Conservation (phyloP, 2,113 vertebrate species). For the Oryzias melastigma region DNA sequence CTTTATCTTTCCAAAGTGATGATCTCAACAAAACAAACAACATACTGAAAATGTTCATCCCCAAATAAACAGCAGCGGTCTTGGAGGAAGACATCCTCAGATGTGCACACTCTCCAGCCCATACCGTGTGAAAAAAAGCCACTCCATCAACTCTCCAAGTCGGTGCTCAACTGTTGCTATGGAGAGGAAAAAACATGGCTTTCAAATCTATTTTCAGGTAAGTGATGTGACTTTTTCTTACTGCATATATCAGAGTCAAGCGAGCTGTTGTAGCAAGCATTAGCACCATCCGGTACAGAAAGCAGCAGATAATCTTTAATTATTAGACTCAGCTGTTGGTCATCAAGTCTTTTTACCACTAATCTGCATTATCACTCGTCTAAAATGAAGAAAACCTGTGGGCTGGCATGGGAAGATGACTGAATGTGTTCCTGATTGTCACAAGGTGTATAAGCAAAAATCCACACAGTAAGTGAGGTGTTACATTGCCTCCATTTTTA, state of each 20-base stretch:
- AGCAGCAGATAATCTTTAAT: conserved; percentile 25
- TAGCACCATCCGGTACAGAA: conserved; percentile 13
- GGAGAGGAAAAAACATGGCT: conserved; percentile 58
- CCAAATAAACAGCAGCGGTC: conserved; percentile 42
- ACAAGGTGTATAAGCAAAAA: conserved; percentile 34
- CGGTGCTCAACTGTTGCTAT: conserved; percentile 63
- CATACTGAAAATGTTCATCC: conserved; percentile 24
- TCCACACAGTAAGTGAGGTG: conserved; percentile 19
- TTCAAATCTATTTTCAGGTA: conserved; percentile 66
- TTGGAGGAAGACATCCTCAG: conserved; percentile 19
- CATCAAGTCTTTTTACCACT: conserved; percentile 4
- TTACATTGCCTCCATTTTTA: conserved; percentile 46
- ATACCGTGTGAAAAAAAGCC: conserved; percentile 40
- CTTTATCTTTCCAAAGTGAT: conserved; percentile 51
- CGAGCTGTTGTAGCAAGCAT: conserved; percentile 24
- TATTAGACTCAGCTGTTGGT: conserved; percentile 4
- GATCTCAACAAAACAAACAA: conserved; percentile 47
- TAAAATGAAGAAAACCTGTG: conserved; percentile 1
- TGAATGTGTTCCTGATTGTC: conserved; percentile 3
- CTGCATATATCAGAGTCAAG: conserved; percentile 51
- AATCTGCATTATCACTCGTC: conserved; percentile 13
- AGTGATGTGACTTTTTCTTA: conserved; percentile 33
- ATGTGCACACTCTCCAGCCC: background rate
- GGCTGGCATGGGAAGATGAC: no score
- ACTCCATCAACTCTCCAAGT: conserved; percentile 49